Evolutionary conservation across 2,888 invertebrate species (phyloP).

Genomic region (Euclidia mi): DNA sequence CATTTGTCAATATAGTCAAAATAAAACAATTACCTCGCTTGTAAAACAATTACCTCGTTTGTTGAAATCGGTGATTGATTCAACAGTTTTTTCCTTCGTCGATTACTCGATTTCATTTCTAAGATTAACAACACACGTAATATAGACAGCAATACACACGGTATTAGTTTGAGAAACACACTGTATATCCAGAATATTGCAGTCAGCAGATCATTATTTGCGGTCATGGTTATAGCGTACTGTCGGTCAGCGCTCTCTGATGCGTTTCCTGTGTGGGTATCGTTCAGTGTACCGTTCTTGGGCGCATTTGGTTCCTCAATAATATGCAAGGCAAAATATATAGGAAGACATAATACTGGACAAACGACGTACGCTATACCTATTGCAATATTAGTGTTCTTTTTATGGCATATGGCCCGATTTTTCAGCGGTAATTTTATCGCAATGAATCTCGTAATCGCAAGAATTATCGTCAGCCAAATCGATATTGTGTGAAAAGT

Average conservation of each 20-base stretch:
- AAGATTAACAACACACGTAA: constrained; percentile 94
- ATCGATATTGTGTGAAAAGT: constrained; percentile 97
- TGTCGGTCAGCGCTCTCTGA: constrained; percentile 82
- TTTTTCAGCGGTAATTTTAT: constrained; percentile 96
- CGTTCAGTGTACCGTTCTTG: constrained; percentile 67
- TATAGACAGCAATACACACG: constrained; percentile 96
- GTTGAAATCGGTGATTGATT: constrained; percentile 83
- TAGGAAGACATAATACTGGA: constrained; percentile 95
- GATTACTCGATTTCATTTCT: constrained; percentile 95
- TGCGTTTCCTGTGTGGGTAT: constrained; percentile 61
- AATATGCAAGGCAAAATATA: constrained; percentile 95
- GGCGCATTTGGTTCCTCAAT: constrained; percentile 73
- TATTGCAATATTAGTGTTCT: constrained; percentile 94
- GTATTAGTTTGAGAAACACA: constrained; percentile 97
- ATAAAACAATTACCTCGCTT: too few species aligned
- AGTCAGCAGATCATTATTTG: constrained; percentile 90
- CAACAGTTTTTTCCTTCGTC: constrained; percentile 92
- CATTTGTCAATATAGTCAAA: too few species aligned
- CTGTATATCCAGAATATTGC: constrained; percentile 98
- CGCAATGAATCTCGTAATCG: constrained; percentile 97
- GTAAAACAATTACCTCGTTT: constrained; percentile 82
- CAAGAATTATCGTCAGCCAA: constrained; percentile 97
- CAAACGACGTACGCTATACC: constrained; percentile 94
- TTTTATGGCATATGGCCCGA: constrained; percentile 94
- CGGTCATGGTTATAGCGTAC: constrained; percentile 92